These are phyloP conservation scores for Acronicta alni DNA, from an alignment of 2,888 invertebrate species.

Conservation along the genomic window DNA sequence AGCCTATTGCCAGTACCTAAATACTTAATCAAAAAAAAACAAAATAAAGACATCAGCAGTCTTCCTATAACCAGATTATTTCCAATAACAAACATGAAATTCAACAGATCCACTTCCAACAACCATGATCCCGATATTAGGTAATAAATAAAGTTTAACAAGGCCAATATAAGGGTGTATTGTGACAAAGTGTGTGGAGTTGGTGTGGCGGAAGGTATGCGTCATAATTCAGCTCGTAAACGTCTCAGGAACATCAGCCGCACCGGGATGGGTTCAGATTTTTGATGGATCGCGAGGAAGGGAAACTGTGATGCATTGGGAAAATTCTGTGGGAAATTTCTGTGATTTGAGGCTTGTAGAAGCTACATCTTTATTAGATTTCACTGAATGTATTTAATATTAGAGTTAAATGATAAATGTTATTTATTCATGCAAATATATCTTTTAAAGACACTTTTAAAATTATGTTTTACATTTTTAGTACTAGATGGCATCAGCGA, in stretches of 20 bases:
- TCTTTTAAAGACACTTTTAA: too few species aligned
- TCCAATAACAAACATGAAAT: slow-evolving; percentile 1
- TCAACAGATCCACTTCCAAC: slow-evolving; percentile 4
- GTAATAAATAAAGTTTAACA: slow-evolving; percentile 68
- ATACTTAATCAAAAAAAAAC: too few species aligned
- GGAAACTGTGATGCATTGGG: slow-evolving; percentile 50
- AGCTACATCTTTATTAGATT: too few species aligned
- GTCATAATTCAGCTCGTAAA: slow-evolving; percentile 85
- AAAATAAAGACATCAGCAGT: too few species aligned
- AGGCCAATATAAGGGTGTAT: slow-evolving; percentile 62
- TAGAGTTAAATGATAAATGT: too few species aligned
- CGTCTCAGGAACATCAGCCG: slow-evolving; percentile 72
- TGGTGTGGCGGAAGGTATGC: slow-evolving; percentile 79
- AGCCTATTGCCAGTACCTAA: too few species aligned
- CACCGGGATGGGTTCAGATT: slow-evolving; percentile 66
- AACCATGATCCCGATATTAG: slow-evolving; percentile 45
- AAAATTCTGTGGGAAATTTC: slow-evolving; percentile 13
- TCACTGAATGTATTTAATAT: too few species aligned
- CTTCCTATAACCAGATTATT: too few species aligned
- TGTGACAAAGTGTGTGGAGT: slow-evolving; percentile 66
- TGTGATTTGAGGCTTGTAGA: background rate
- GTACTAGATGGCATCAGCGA: too few species aligned
- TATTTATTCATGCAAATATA: too few species aligned
- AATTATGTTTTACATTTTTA: too few species aligned
- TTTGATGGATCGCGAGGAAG: slow-evolving; percentile 78